These are phyloP conservation scores for Peromyscus californicus DNA, from an alignment of 2,113 vertebrate genomes.

Conservation along the genomic window DNA sequence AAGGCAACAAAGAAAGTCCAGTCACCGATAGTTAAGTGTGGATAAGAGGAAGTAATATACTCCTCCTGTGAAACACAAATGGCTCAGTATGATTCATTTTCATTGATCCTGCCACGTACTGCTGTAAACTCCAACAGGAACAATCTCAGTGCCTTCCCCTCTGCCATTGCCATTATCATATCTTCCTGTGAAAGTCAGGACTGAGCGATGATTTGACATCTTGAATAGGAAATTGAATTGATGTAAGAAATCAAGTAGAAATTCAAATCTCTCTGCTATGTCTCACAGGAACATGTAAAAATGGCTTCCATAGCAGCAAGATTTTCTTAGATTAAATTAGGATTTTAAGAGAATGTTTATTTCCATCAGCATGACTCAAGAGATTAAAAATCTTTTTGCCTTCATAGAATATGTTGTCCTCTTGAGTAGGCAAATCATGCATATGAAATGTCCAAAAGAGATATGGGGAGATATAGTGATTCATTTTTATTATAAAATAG, in stretches of 20 bases:
- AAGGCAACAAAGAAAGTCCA: conserved; percentile 18
- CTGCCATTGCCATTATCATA: conserved; percentile 33
- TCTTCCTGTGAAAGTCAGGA: conserved; percentile 60
- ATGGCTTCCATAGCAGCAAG: conserved; percentile 54
- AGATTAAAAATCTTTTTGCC: conserved; percentile 32
- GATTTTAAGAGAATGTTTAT: conserved; percentile 67
- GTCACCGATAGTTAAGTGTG: background rate
- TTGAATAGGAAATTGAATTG: conserved; percentile 43
- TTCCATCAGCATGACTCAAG: conserved; percentile 61
- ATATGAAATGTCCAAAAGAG: conserved; percentile 54
- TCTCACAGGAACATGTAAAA: conserved; percentile 66
- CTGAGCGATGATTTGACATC: conserved; percentile 70
- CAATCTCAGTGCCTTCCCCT: conserved; percentile 45
- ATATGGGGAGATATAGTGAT: background rate
- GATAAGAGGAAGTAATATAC: conserved; percentile 42
- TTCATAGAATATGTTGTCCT: conserved; percentile 60
- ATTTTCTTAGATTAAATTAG: conserved; percentile 70
- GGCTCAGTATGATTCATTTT: conserved; percentile 23
- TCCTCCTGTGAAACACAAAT: conserved; percentile 37
- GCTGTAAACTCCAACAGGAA: conserved; percentile 33
- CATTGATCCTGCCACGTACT: conserved; percentile 34
- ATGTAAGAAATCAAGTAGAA: conserved; percentile 66
- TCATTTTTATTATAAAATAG: conserved; percentile 25
- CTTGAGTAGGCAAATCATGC: conserved; percentile 34
- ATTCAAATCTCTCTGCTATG: conserved; percentile 60